Evolutionary conservation across 2,888 invertebrate species (phyloP).

Genomic region (Sussaba pulchella): DNA sequence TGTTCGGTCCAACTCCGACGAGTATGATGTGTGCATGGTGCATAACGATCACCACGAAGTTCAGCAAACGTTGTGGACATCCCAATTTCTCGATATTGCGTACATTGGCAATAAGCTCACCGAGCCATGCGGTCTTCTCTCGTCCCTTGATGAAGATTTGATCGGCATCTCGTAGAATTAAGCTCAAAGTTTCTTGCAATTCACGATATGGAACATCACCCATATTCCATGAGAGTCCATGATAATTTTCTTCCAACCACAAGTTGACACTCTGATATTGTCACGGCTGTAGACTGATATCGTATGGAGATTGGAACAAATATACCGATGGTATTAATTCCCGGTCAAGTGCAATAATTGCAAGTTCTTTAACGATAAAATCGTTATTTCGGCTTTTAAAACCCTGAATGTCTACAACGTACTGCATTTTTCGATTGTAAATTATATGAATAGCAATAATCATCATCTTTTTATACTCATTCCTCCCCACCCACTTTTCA

Average conservation of each 20-base stretch:
- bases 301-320: constrained; percentile 49
- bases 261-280: constrained; percentile 44
- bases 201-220: constrained; percentile 48
- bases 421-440: constrained; percentile 32
- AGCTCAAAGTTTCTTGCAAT: constrained; percentile 15
- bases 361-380: constrained; percentile 58
- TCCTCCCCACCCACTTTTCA: not conserved
- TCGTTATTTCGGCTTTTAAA: constrained; percentile 44
- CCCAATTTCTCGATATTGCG: constrained; percentile 23
- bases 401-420: constrained; percentile 55
- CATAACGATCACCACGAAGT: not conserved
- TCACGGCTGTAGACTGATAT: constrained; percentile 36
- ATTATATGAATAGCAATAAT: not conserved
- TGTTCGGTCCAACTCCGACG: too few relatives aligned
- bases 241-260: constrained; percentile 46
- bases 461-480: not conserved
- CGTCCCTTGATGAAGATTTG: too few relatives aligned
- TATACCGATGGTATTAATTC: constrained; percentile 18
- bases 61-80: constrained; percentile 17
- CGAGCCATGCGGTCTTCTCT: constrained; percentile 39
- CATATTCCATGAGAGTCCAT: too few relatives aligned
- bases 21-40: too few relatives aligned
- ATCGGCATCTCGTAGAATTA: constrained; percentile 10
- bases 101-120: constrained; percentile 7
- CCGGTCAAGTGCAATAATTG: constrained; percentile 25